A percentile compares a stretch with the other conserved stretches of the same genome.
Conservation (phyloP, 2,888 invertebrate species). For the Amiota mariae region DNA sequence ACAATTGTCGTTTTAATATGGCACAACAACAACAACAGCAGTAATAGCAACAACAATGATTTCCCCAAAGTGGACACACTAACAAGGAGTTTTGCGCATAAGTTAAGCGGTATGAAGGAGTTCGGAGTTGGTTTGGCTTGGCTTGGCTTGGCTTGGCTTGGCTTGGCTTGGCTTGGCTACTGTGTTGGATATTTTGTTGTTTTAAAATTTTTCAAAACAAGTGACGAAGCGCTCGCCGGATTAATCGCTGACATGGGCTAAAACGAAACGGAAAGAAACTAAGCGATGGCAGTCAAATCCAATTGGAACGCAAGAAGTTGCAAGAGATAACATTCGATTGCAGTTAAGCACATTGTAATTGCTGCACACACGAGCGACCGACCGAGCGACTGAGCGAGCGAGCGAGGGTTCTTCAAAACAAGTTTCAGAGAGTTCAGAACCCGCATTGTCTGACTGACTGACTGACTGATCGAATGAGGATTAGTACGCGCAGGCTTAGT, state of each 20-base stretch:
- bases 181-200: constrained; percentile 7
- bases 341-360: constrained; percentile 73
- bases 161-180: constrained; percentile 14
- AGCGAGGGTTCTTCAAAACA: constrained; percentile 55
- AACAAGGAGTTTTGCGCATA: constrained; percentile 16
- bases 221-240: constrained; percentile 71
- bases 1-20: constrained; percentile 47
- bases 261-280: constrained; percentile 18
- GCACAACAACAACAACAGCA: constrained; percentile 36
- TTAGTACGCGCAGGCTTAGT: constrained; percentile 15
- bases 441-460: constrained; percentile 23
- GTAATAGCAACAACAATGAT: no score
- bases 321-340: constrained; percentile 65
- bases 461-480: constrained; percentile 26
- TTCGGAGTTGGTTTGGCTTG: not conserved
- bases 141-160: no score
- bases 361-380: constrained; percentile 53
- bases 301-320: constrained; percentile 14
- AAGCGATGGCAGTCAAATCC: constrained; percentile 26
- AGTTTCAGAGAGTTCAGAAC: constrained; percentile 45
- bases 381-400: no score
- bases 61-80: constrained; percentile 21
- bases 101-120: constrained; percentile 8
- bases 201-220: constrained; percentile 45
- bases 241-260: constrained; percentile 73